Evolutionary conservation across 2,888 invertebrate species (phyloP).

Genomic region (Drosophila quinaria): DNA sequence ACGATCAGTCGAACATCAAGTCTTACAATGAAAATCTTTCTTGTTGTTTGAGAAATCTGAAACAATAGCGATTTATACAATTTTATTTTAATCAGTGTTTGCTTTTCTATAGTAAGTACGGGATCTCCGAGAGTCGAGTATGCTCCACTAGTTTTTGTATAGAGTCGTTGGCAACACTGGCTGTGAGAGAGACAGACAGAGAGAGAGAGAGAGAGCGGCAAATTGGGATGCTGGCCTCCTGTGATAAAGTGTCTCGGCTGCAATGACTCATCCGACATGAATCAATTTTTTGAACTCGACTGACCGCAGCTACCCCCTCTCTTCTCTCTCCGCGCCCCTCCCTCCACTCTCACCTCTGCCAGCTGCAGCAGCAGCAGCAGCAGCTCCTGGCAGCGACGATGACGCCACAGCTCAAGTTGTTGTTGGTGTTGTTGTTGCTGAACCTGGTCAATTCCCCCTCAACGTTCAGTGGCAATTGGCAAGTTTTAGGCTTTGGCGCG

Average conservation of each 20-base stretch:
- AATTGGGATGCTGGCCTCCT: slow-evolving; percentile 53
- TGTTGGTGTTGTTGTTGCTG: background rate
- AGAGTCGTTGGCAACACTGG: too few relatives aligned
- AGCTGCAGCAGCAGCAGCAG: background rate
- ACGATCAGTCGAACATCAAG: too few relatives aligned
- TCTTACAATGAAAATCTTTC: too few relatives aligned
- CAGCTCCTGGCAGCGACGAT: slow-evolving; percentile 25
- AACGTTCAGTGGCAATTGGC: slow-evolving; percentile 39
- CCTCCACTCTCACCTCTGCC: slow-evolving; percentile 3
- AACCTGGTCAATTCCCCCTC: slow-evolving; percentile 24
- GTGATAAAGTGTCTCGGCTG: slow-evolving; percentile 41
- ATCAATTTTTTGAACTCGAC: slow-evolving; percentile 74
- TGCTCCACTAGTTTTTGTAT: too few relatives aligned
- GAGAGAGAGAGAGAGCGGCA: slow-evolving; percentile 15
- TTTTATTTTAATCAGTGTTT: too few relatives aligned
- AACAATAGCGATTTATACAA: too few relatives aligned
- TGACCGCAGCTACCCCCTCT: slow-evolving; percentile 41
- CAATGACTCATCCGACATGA: slow-evolving; percentile 68
- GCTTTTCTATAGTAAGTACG: too few relatives aligned
- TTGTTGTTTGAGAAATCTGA: too few relatives aligned
- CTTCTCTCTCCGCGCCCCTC: too few relatives aligned
- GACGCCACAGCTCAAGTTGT: slow-evolving; percentile 35
- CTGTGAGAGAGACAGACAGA: background rate
- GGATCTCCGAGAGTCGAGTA: too few relatives aligned
- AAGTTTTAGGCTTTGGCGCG: slow-evolving; percentile 43